phyloP scores from a whole-genome alignment of 2,888 invertebrate species.

The Tryphoninae sp. region DNA sequence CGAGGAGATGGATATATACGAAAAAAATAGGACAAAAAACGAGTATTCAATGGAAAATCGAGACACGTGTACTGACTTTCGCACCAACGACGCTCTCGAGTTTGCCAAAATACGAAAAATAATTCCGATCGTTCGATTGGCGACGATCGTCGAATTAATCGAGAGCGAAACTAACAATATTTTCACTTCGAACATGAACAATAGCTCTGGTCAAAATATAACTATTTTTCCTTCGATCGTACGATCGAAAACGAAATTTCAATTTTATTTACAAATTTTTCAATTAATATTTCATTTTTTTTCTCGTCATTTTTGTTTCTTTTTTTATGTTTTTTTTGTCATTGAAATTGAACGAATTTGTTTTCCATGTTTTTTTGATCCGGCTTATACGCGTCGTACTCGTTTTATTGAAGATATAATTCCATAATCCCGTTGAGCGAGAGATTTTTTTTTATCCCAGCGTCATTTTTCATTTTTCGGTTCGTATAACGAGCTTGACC shows the following conservation, averaged over 20 bases:
- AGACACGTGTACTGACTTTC: not conserved
- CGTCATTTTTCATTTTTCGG: not conserved
- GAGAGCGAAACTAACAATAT: conserved; percentile 62
- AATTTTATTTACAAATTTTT: not conserved
- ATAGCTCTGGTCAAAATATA: conserved; percentile 19
- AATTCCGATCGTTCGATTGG: conserved; percentile 29
- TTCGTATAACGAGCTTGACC: conserved; percentile 15
- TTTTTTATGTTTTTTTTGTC: too few species aligned
- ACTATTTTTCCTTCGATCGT: conserved; percentile 8
- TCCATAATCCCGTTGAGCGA: not conserved
- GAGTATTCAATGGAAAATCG: conserved; percentile 24
- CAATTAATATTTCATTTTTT: not conserved
- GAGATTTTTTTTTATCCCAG: not conserved
- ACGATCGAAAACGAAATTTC: not conserved
- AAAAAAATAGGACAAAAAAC: conserved; percentile 7
- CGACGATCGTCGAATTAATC: conserved; percentile 63
- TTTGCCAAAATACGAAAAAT: not conserved
- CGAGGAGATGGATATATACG: conserved; percentile 4
- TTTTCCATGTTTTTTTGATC: not conserved
- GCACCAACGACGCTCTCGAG: not conserved
- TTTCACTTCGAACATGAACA: conserved; percentile 43
- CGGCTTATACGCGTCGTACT: not conserved
- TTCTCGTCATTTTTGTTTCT: not conserved
- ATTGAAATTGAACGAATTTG: not conserved
- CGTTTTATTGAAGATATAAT: not conserved